These are phyloP conservation scores for Strigamia maritima DNA, from an alignment of 2,888 invertebrate species.

Conservation along the genomic window DNA sequence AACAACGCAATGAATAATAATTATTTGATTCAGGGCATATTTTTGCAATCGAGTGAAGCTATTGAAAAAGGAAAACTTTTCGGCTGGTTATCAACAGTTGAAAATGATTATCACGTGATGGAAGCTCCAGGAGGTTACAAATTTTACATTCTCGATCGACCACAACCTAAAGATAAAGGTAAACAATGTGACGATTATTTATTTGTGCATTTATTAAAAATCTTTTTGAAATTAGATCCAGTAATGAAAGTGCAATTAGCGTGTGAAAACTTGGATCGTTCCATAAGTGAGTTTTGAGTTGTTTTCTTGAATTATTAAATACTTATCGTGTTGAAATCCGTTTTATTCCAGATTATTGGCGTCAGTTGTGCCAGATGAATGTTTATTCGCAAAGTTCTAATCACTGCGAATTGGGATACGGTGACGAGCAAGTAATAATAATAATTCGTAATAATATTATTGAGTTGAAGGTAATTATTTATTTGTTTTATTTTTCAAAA, in stretches of 20 bases:
- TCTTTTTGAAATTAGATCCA: slow-evolving; percentile 61
- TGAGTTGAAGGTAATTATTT: no score
- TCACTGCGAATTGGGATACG: slow-evolving; percentile 68
- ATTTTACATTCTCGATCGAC: slow-evolving; percentile 73
- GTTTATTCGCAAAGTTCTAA: slow-evolving; percentile 62
- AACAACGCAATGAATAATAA: background rate
- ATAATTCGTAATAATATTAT: background rate
- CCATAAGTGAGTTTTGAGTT: slow-evolving; percentile 57
- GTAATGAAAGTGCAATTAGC: slow-evolving; percentile 74
- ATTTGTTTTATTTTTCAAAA: slow-evolving; percentile 21
- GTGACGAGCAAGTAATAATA: slow-evolving; percentile 62
- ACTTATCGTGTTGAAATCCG: background rate
- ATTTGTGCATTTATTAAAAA: background rate
- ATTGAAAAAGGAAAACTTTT: slow-evolving; percentile 67
- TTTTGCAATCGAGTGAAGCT: slow-evolving; percentile 73
- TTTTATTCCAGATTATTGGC: slow-evolving; percentile 69
- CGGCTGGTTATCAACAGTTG: slow-evolving; percentile 67
- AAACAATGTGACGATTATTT: slow-evolving; percentile 42
- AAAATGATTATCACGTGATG: slow-evolving; percentile 63
- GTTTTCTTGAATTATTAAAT: background rate
- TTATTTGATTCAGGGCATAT: slow-evolving; percentile 61
- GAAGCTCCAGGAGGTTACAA: slow-evolving; percentile 90
- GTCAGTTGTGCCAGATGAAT: slow-evolving; percentile 69
- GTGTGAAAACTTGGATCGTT: slow-evolving; percentile 69
- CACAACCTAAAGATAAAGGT: slow-evolving; percentile 66